Percentiles rank a stretch among this genome's conserved stretches.
Conservation (phyloP, 2,797 vertebrate genomes). For the Lepilemur ruficaudatus region DNA sequence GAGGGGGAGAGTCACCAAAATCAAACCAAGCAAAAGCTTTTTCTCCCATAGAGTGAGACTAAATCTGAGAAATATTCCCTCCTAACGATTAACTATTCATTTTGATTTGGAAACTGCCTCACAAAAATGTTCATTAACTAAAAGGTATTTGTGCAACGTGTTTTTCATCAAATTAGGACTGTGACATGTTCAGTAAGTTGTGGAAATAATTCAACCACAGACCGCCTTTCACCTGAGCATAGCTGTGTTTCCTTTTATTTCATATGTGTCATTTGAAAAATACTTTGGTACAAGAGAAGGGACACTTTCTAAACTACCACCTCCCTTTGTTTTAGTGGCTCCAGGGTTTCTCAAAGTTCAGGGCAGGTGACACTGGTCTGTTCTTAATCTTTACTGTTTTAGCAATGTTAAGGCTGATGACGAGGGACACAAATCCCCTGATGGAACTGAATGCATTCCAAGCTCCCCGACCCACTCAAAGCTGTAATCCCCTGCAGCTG, state of each 20-base stretch:
- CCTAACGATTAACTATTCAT: slow-evolving; percentile 72
- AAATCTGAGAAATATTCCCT: slow-evolving; percentile 75
- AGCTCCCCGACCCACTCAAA: slow-evolving; percentile 92
- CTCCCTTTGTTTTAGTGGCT: slow-evolving; percentile 70
- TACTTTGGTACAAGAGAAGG: slow-evolving; percentile 51
- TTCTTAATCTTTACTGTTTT: slow-evolving; percentile 86
- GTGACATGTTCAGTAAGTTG: slow-evolving; percentile 68
- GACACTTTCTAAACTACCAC: slow-evolving; percentile 51
- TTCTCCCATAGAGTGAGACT: slow-evolving; percentile 67
- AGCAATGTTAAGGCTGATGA: slow-evolving; percentile 86
- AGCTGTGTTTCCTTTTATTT: slow-evolving; percentile 65
- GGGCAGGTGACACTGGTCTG: slow-evolving; percentile 88
- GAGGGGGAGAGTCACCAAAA: slow-evolving; percentile 15
- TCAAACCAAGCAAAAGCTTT: slow-evolving; percentile 77
- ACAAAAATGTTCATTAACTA: slow-evolving; percentile 80
- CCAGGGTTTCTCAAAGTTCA: slow-evolving; percentile 81
- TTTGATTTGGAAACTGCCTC: slow-evolving; percentile 76
- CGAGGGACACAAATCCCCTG: slow-evolving; percentile 89
- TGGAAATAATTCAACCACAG: slow-evolving; percentile 70
- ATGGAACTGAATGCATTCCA: slow-evolving; percentile 94
- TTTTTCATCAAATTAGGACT: slow-evolving; percentile 79
- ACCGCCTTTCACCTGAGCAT: slow-evolving; percentile 63
- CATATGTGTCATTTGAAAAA: slow-evolving; percentile 50
- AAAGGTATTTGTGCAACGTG: slow-evolving; percentile 80
- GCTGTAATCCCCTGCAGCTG: slow-evolving; percentile 99